These are phyloP conservation scores for Chamaetylas fuelleborni DNA, from an alignment of 2,113 vertebrate genomes.

Conservation along the genomic window DNA sequence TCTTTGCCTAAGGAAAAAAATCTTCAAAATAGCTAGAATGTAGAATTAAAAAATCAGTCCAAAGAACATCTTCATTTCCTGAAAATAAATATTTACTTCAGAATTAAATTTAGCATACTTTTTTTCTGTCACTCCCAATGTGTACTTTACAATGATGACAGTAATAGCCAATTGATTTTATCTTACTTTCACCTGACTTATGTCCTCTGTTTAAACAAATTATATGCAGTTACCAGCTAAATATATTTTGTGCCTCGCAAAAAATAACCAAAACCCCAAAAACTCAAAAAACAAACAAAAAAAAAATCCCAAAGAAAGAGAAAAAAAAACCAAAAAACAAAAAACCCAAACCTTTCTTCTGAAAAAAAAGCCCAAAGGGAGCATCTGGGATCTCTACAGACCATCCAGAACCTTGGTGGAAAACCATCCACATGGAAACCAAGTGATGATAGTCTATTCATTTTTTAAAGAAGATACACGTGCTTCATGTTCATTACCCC, in stretches of 20 bases:
- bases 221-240: background rate
- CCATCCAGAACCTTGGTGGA: background rate
- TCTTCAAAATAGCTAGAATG: conserved; percentile 3
- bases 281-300: background rate
- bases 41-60: background rate
- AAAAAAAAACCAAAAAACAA: background rate
- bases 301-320: background rate
- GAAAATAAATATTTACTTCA: background rate
- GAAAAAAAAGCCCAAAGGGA: background rate
- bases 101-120: background rate
- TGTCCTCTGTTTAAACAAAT: background rate
- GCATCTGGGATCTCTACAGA: background rate
- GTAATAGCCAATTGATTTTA: background rate
- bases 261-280: no score
- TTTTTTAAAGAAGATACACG: background rate
- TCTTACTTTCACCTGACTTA: background rate
- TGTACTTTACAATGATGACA: background rate
- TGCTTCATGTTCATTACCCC: background rate
- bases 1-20: background rate
- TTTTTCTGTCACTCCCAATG: background rate
- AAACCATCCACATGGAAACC: background rate
- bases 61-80: background rate
- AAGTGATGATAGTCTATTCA: background rate
- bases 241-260: background rate
- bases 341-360: background rate